A percentile compares a stretch with the other conserved stretches of the same genome.
Conservation (phyloP, 1,140 invertebrate genomes). For the Dryas iulia region DNA sequence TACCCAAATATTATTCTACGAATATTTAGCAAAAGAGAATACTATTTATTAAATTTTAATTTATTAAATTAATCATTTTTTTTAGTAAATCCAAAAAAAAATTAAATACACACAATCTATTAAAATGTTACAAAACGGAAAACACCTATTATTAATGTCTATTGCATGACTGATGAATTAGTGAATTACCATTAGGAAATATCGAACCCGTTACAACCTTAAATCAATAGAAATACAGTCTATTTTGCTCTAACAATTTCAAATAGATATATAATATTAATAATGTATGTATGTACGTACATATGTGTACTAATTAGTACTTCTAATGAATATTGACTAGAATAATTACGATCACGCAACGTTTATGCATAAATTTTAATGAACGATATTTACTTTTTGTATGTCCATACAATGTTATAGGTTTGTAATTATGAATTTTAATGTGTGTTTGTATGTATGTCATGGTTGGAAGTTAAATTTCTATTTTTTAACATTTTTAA, state of each 20-base stretch:
- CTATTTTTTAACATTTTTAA: too few species aligned
- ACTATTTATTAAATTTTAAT: too few species aligned
- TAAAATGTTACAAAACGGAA: conserved; percentile 36
- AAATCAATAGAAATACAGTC: not conserved
- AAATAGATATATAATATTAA: not conserved
- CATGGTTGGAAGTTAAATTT: too few species aligned
- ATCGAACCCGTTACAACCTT: not conserved
- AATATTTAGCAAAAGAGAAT: too few species aligned
- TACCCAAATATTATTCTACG: too few species aligned
- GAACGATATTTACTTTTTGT: not conserved
- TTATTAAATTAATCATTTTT: too few species aligned
- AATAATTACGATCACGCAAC: conserved; percentile 14
- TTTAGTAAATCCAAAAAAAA: not conserved
- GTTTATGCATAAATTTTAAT: conserved; percentile 4
- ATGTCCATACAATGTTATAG: not conserved
- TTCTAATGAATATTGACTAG: conserved; percentile 32
- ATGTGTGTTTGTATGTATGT: too few species aligned
- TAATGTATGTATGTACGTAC: not conserved
- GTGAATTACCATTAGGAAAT: not conserved
- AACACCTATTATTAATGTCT: conserved; percentile 34
- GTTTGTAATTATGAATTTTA: too few species aligned
- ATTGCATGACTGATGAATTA: conserved; percentile 36
- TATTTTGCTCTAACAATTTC: not conserved
- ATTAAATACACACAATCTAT: conserved; percentile 12
- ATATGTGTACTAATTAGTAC: not conserved